Evolutionary conservation across 2,113 vertebrate genomes (phyloP).

Genomic region (Propithecus coquereli): DNA sequence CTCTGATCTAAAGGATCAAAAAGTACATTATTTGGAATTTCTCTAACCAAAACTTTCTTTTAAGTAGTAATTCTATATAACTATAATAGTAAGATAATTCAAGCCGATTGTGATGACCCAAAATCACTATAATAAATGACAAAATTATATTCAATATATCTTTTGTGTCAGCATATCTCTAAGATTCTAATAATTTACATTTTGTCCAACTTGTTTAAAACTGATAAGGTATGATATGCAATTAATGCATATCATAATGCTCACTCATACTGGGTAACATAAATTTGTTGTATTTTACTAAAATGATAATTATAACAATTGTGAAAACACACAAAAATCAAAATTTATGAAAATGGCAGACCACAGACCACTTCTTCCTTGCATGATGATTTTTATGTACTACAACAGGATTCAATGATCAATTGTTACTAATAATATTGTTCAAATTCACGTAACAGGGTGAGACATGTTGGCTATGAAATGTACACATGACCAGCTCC

Average conservation of each 20-base stretch:
- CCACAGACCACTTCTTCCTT: not conserved
- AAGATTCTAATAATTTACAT: not conserved
- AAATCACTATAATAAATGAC: not conserved
- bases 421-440: conserved; percentile 4
- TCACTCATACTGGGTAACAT: not conserved
- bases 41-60: not conserved
- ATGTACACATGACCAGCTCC: conserved; percentile 28
- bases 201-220: conserved; percentile 22
- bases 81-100: conserved; percentile 7
- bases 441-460: not conserved
- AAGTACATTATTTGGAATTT: not conserved
- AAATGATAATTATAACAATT: not conserved
- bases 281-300: conserved; percentile 21
- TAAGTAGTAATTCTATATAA: not conserved
- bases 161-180: not conserved
- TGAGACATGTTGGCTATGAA: not conserved
- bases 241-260: not conserved
- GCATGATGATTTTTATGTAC: not conserved
- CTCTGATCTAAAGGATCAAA: conserved; percentile 3
- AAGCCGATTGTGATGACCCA: not conserved
- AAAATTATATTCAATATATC: not conserved
- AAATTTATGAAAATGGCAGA: conserved; percentile 10
- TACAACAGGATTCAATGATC: not conserved
- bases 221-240: not conserved
- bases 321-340: not conserved